Base-by-base conservation (phyloP, 2,113 vertebrate species). In the Protomyctophum bolini region DNA sequence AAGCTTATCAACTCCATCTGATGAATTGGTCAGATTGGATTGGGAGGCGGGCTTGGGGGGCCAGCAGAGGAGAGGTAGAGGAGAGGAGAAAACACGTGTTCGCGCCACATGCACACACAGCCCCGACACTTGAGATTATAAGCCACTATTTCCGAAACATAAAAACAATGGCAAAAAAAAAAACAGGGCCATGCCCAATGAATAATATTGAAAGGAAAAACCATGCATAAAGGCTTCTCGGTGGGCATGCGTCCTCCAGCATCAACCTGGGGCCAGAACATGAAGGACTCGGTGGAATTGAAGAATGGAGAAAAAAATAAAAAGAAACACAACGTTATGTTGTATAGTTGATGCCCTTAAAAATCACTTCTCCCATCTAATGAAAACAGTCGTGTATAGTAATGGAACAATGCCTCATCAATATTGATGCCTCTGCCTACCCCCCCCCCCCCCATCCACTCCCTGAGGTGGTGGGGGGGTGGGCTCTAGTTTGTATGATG, bases 1-100 rank as follows among this genome's bases (percentile, higher is more conserved):
- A 79, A 79, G 86, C 88, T 94, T 94, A 94, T 94, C 92, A 81
- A 83, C 84, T 91, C 73, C 83, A 94, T 94, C 93, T 91, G 90
- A 93, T 92, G 83, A 88, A 84, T 86, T 88, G 83, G 80, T 67
- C 83, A 85, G 91, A 94, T 95, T 94, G 91, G 91, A 94, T 92
- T 93, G 86, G 79, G 84, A 89, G 87, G 89, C 90, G 91, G 87
- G 86, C 74, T 89, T 75, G 81, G 79, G 68, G 80, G 72, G 78
- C 57, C 63, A 73, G 71, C 64, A 66, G 72, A 57, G 67, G 67
- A 76, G 83, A 59, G 73, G 74, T 46, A 54, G 51, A 68, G 78
- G 56, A 47, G 7, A 64, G 21, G 8, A 58, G 50, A 49, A 51
- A 58, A 58, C 21, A 21, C 21, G 21, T 21, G 21, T 21, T 21